Conservation (phyloP, 2,797 vertebrate species). For the Tolypeutes matacus region DNA sequence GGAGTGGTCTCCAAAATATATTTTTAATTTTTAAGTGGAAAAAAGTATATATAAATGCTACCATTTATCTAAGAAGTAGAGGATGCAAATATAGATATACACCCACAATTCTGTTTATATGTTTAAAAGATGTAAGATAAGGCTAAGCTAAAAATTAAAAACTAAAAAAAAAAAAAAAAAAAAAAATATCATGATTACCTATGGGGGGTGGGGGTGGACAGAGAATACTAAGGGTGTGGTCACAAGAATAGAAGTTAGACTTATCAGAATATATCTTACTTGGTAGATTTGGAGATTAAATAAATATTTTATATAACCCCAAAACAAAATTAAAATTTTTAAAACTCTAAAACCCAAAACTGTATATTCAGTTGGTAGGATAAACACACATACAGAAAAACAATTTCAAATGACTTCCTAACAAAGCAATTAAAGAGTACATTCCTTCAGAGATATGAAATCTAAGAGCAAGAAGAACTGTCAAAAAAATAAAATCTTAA, state of each 20-base stretch:
- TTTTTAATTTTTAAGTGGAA: neutral
- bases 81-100: neutral
- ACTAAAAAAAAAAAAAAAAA: neutral
- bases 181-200: neutral
- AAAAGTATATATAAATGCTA: neutral
- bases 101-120: neutral
- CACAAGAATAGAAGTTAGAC: neutral
- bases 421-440: neutral
- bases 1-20: neutral
- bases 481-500: neutral
- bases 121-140: no score
- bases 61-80: neutral
- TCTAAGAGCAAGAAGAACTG: neutral
- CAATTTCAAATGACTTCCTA: neutral
- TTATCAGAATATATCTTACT: neutral
- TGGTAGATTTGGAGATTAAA: neutral
- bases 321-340: neutral
- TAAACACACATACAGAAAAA: neutral
- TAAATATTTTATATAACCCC: neutral
- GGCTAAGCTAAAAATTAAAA: neutral
- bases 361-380: neutral
- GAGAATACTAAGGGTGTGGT: neutral
- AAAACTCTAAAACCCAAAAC: neutral
- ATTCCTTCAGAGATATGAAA: neutral
- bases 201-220: neutral